These are phyloP conservation scores for Pseudopipra pipra DNA, from an alignment of 2,113 vertebrate species.

Conservation along the genomic window DNA sequence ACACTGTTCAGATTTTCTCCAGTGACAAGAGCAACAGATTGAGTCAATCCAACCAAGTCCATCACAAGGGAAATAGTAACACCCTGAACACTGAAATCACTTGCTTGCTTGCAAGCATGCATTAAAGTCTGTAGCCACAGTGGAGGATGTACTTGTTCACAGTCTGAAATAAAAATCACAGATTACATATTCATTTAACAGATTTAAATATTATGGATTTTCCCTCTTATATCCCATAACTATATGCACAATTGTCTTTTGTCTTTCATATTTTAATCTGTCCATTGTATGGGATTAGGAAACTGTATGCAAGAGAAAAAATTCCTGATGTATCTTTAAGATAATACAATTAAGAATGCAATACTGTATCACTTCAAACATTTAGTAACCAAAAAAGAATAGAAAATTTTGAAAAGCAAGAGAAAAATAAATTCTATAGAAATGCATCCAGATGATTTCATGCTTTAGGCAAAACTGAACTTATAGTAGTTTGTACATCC, in stretches of 20 bases:
- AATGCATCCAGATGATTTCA: neutral
- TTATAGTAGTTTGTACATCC: neutral
- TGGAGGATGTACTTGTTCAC: constrained; percentile 84
- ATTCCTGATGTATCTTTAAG: neutral
- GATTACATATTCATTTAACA: neutral
- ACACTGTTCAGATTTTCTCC: constrained; percentile 84
- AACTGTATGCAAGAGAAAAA: neutral
- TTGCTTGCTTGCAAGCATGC: constrained; percentile 87
- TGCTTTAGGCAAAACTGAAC: neutral
- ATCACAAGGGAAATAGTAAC: constrained; percentile 93
- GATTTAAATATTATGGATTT: neutral
- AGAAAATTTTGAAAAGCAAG: neutral
- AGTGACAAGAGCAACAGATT: constrained; percentile 90
- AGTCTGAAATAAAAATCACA: constrained; percentile 75
- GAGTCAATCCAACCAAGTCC: constrained; percentile 93
- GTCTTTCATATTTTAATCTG: neutral
- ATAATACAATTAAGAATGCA: neutral
- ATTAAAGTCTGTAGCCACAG: constrained; percentile 94
- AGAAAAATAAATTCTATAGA: neutral
- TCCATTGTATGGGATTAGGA: neutral
- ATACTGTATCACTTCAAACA: neutral
- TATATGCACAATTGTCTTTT: neutral
- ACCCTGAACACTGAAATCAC: constrained; percentile 88
- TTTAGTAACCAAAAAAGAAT: neutral
- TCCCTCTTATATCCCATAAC: neutral